phyloP scores from a whole-genome alignment of 2,797 vertebrate genomes.

The Diceros bicornis region DNA sequence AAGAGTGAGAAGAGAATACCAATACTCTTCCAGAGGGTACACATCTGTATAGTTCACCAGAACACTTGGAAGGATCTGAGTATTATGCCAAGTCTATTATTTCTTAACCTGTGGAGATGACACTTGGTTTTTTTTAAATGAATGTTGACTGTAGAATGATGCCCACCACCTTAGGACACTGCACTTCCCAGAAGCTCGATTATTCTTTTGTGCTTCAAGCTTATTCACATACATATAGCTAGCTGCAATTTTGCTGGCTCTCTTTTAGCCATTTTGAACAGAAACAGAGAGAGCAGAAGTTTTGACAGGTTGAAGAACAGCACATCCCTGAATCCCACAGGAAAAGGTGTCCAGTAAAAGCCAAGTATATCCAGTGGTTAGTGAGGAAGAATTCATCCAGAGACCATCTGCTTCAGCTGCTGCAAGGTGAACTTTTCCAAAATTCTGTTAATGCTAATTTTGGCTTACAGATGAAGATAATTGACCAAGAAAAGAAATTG shows the following conservation, averaged over 20 bases:
- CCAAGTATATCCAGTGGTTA: slow-evolving; percentile 90
- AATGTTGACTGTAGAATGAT: neutral
- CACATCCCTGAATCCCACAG: slow-evolving; percentile 89
- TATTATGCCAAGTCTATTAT: neutral
- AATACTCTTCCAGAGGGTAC: neutral
- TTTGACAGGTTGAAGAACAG: slow-evolving; percentile 90
- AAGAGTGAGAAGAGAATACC: neutral
- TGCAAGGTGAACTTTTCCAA: slow-evolving; percentile 93
- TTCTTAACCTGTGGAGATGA: neutral
- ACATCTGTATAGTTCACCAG: neutral
- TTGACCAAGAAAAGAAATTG: neutral
- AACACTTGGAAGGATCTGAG: neutral
- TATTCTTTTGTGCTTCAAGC: neutral
- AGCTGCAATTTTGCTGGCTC: slow-evolving; percentile 93
- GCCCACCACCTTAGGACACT: neutral
- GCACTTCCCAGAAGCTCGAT: neutral
- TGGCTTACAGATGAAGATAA: neutral
- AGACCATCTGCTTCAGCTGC: slow-evolving; percentile 92
- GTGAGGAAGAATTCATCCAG: slow-evolving; percentile 89
- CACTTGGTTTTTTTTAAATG: neutral
- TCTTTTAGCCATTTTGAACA: slow-evolving; percentile 95
- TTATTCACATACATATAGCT: slow-evolving; percentile 94
- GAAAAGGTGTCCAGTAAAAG: slow-evolving; percentile 90
- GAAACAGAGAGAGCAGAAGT: slow-evolving; percentile 94
- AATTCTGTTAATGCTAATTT: slow-evolving; percentile 86